Evolutionary conservation across 2,113 vertebrate species (phyloP), one percentile per base, ranked within the genome.

Genomic region (Tichodroma muraria): DNA sequence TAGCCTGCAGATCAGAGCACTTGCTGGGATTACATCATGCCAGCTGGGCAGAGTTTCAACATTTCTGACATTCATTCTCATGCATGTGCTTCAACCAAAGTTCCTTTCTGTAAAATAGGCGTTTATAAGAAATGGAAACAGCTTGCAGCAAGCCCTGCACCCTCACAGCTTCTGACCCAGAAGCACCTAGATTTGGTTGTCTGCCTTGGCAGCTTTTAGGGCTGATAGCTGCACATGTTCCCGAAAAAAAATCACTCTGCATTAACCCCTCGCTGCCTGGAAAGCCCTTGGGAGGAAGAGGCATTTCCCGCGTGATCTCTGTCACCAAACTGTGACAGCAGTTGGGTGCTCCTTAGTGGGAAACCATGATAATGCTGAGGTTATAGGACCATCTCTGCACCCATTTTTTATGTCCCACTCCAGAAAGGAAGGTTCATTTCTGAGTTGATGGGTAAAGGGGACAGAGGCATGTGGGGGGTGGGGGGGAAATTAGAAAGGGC

Each of bases 121-220:
- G 33, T 96, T 97, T 97, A 92, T 90, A 95, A 97, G 97, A 97
- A 97, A 97, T 96, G 53, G 93, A 92, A 97, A 77, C 75, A 70
- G 77, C 91, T 60, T 12, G 24, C 68, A 85, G 53, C 52, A 4
- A 59, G 42, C 5, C 33, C 72, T 37, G 49, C 1, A 22, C 17
- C 28, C 61, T 13, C 49, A 15, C 24, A n/a, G 45, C 59, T 69
- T 6, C 70, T 5, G 8, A 27, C 35, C 2, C 10, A 44, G 61
- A 4, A 71, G 63, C 57, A 38, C 35, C 37, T 47, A 2, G 6
- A 14, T 38, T 53, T 38, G 22, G 4, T 14, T 54, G 18, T 27
- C 20, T 37, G 66, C 22, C 31, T 40, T n/a, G 31, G 45, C 37
- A 35, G 54, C 3, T 68, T 66, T 80, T 30, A 44, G 33, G 57